A percentile compares a stretch with the other conserved stretches of the same genome.
phyloP scores from a whole-genome alignment of 2,113 vertebrate species.

The Oreocharis arfaki region DNA sequence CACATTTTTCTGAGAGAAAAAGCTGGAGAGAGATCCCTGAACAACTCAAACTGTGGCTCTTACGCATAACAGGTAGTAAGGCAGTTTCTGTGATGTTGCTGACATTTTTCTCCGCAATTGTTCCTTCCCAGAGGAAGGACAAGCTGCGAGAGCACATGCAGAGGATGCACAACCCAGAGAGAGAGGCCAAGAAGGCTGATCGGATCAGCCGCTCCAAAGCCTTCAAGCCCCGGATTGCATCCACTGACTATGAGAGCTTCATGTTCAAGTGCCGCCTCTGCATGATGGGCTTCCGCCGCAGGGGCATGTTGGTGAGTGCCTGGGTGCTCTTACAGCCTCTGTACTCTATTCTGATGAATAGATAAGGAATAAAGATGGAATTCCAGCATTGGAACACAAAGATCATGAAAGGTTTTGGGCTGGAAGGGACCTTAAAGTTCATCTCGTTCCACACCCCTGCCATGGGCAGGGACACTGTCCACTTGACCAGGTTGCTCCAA shows the following conservation, averaged over 20 bases:
- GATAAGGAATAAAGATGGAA: background rate
- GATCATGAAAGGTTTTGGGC: background rate
- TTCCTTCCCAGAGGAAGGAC: conserved; percentile 86
- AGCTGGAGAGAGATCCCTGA: background rate
- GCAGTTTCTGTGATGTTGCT: background rate
- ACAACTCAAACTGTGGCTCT: accelerated
- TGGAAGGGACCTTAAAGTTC: background rate
- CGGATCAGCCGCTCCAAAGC: conserved; percentile 90
- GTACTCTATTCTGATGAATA: too few relatives aligned
- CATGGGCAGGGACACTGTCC: background rate
- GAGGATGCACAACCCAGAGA: conserved; percentile 96
- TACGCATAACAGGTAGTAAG: background rate
- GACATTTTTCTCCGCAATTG: background rate
- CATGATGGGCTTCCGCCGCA: conserved; percentile 97
- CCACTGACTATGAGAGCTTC: conserved; percentile 95
- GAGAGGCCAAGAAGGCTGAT: conserved; percentile 94
- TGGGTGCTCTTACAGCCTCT: background rate
- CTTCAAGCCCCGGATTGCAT: conserved; percentile 89
- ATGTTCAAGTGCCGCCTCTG: conserved; percentile 96
- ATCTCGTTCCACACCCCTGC: background rate
- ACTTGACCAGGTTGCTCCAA: background rate
- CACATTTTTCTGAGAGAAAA: background rate
- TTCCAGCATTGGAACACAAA: background rate
- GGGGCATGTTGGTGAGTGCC: conserved; percentile 95
- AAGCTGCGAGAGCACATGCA: conserved; percentile 98